These are phyloP conservation scores for Enchytraeus crypticus DNA, from an alignment of 2,888 invertebrate genomes.

Conservation along the genomic window DNA sequence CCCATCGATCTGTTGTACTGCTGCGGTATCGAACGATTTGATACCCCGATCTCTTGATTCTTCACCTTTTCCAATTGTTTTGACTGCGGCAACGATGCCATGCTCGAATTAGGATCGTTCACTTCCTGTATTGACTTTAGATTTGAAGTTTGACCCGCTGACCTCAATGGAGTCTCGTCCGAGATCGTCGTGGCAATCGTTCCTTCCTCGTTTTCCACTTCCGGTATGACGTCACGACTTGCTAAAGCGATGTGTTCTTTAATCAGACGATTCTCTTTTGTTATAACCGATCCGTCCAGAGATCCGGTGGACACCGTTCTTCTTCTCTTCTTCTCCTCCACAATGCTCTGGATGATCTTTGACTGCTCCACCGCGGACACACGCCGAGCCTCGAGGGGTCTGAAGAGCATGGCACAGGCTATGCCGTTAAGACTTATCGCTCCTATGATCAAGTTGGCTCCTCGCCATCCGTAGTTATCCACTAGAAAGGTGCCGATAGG, in stretches of 20 bases:
- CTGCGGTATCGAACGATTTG: background rate
- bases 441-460: conserved; percentile 67
- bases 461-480: conserved; percentile 63
- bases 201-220: background rate
- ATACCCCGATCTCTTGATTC: background rate
- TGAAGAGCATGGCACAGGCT: conserved; percentile 69
- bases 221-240: background rate
- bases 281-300: conserved; percentile 46
- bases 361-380: conserved; percentile 44
- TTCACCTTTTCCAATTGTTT: background rate
- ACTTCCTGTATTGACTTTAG: background rate
- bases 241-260: conserved; percentile 8
- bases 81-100: background rate
- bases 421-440: conserved; percentile 69
- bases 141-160: background rate
- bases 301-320: conserved; percentile 47
- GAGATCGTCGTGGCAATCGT: background rate
- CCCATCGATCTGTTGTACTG: background rate
- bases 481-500: conserved; percentile 66
- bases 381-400: conserved; percentile 60
- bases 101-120: background rate
- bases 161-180: background rate
- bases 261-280: conserved; percentile 42
- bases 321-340: conserved; percentile 44
- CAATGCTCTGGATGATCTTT: conserved; percentile 45